phyloP scores from a whole-genome alignment of 2,888 invertebrate species.

The Minunthozetes semirufus region DNA sequence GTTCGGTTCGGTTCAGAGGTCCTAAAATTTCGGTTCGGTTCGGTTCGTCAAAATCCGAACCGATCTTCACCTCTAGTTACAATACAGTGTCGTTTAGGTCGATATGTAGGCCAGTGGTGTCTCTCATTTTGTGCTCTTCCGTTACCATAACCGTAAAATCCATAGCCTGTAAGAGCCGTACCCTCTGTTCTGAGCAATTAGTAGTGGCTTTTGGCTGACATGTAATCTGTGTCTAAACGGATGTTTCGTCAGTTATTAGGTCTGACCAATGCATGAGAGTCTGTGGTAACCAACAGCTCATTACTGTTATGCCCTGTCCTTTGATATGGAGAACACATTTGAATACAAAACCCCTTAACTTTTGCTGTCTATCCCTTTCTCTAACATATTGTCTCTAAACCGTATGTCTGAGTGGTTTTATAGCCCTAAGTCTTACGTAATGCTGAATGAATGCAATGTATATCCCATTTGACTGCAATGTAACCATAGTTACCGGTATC shows the following conservation, averaged over 20 bases:
- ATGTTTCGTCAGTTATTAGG: neutral
- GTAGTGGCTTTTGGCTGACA: neutral
- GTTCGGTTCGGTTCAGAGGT: too few relatives aligned
- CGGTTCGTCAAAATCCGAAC: too few relatives aligned
- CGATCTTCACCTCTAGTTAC: too few relatives aligned
- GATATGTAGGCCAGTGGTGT: slow-evolving; percentile 25
- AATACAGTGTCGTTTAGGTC: slow-evolving; percentile 8
- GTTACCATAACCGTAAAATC: neutral
- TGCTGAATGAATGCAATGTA: neutral
- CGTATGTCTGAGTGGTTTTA: neutral
- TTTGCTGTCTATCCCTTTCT: neutral
- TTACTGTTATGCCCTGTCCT: too few relatives aligned
- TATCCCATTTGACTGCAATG: neutral
- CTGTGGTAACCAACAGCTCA: too few relatives aligned
- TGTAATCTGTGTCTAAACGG: neutral
- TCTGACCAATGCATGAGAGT: too few relatives aligned
- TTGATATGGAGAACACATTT: too few relatives aligned
- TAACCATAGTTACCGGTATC: neutral
- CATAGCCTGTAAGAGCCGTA: neutral
- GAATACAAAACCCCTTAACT: too few relatives aligned
- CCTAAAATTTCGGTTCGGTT: too few relatives aligned
- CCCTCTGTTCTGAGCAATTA: neutral
- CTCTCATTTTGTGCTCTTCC: neutral
- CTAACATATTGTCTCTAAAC: neutral
- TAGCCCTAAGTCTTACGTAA: neutral